Base-by-base conservation (phyloP, 2,888 invertebrate genomes). In the Craniophora ligustri region DNA sequence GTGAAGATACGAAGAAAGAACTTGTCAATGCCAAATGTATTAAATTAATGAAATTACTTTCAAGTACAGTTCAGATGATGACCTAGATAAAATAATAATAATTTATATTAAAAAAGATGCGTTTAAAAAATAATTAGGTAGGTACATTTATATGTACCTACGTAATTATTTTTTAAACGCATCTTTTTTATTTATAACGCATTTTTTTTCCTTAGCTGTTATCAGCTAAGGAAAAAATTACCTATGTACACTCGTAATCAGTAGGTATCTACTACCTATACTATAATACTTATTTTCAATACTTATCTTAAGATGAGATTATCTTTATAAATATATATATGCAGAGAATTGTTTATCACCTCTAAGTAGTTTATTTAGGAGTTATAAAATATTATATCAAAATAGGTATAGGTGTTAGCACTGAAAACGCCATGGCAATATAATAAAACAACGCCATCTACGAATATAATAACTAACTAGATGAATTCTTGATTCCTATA, bases 21-120 rank as follows among this genome's bases (percentile, higher is more conserved):
- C 45, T 14, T 7, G 56, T 57, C 67, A 70, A 64, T 70, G 70
- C 32, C 67, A 57, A 5, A 5, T 34, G n/a, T 45, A 44, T 14
- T 19, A 7, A 49, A 30, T 53, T 40, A 53, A 49, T 30, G 50
- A 31, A 45, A 40, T 39, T 42, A 53, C 55, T 48, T 65, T 56
- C 45, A 38, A 51, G 49, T 42, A 34, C 7, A 16, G 23, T 3
- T 5, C 8, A 21, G 7, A 19, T 2, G 15, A 38, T 40, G 62
- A 44, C 57, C 42, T 54, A 57, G 15, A 16, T 55, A 26, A n/a
- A 14, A 23, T 3, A 30, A 11, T 48, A 2, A 1, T 26, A 15
- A 11, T 8, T 15, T 6, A 16, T 15, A 3, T 1, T 23, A 8
- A 35, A 10, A 21, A 11, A 46, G 28, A 39, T 42, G 23, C 3